Evolutionary conservation across 2,888 invertebrate genomes (phyloP).

Genomic region (Caenorhabditis virilis): DNA sequence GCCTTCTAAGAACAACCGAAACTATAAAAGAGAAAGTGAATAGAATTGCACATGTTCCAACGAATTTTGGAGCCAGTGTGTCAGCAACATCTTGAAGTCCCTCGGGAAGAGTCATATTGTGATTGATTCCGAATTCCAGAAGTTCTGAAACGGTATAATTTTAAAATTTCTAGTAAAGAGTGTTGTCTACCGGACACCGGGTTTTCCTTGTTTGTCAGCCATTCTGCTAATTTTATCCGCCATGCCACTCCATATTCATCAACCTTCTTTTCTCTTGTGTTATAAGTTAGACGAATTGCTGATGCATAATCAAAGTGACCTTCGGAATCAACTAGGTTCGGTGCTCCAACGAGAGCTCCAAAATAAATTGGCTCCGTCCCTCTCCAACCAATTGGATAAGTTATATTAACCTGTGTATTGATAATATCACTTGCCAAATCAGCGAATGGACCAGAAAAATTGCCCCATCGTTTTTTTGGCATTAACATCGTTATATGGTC

Average conservation of each 20-base stretch:
- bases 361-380: slow-evolving; percentile 68
- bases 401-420: slow-evolving; percentile 64
- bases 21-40: slow-evolving; percentile 62
- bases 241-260: slow-evolving; percentile 46
- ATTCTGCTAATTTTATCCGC: slow-evolving; percentile 58
- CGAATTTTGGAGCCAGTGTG: slow-evolving; percentile 51
- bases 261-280: slow-evolving; percentile 61
- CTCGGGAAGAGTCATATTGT: slow-evolving; percentile 65
- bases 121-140: slow-evolving; percentile 64
- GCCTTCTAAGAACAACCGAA: slow-evolving; percentile 61
- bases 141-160: slow-evolving; percentile 45
- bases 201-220: slow-evolving; percentile 56
- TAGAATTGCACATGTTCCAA: slow-evolving; percentile 54
- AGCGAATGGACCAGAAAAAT: slow-evolving; percentile 59
- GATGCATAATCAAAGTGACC: slow-evolving; percentile 67
- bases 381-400: slow-evolving; percentile 68
- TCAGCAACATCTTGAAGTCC: slow-evolving; percentile 63
- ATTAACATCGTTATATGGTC: slow-evolving; percentile 71
- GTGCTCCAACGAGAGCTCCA: slow-evolving; percentile 63
- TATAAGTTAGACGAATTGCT: slow-evolving; percentile 65
- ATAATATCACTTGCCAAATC: slow-evolving; percentile 66
- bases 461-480: slow-evolving; percentile 62
- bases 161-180: no score
- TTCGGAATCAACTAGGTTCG: slow-evolving; percentile 60
- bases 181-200: slow-evolving; percentile 54